phyloP scores from a whole-genome alignment of 2,797 vertebrate genomes.

The Micropoecilia bifurca region DNA sequence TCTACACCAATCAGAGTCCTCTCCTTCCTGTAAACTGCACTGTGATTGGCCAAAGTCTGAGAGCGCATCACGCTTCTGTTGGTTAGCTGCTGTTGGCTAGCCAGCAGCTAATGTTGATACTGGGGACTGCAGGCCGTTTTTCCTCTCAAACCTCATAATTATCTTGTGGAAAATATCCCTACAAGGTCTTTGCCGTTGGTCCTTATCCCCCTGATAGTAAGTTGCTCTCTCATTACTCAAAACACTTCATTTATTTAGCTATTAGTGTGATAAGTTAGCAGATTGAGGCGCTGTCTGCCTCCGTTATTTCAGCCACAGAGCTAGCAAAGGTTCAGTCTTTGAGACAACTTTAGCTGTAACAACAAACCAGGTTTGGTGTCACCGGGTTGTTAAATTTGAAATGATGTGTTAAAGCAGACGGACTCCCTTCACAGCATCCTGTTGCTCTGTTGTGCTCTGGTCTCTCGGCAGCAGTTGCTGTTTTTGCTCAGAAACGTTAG shows the following conservation, averaged over 20 bases:
- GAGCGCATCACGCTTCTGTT: constrained; percentile 58
- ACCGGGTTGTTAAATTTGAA: background rate
- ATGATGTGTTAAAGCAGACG: background rate
- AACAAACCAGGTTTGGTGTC: background rate
- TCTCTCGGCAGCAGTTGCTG: constrained; percentile 41
- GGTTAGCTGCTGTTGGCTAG: constrained; percentile 54
- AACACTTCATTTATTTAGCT: constrained; percentile 29
- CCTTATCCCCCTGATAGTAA: constrained; percentile 52
- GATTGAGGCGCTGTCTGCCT: constrained; percentile 31
- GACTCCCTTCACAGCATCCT: constrained; percentile 33
- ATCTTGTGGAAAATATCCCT: constrained; percentile 10
- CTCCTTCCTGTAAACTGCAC: background rate
- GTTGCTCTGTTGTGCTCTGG: constrained; percentile 55
- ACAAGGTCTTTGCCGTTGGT: background rate
- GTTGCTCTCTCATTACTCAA: constrained; percentile 21
- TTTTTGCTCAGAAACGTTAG: background rate
- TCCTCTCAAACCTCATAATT: background rate
- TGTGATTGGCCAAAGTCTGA: constrained; percentile 61
- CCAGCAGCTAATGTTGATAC: constrained; percentile 58
- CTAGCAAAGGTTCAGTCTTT: constrained; percentile 17
- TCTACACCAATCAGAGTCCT: constrained; percentile 48
- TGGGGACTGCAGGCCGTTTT: constrained; percentile 27
- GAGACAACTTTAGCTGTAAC: no score
- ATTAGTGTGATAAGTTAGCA: constrained; percentile 49
- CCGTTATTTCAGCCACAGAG: constrained; percentile 49